Base-by-base conservation (phyloP, 2,888 invertebrate species). In the Acrocyrtus sp. region DNA sequence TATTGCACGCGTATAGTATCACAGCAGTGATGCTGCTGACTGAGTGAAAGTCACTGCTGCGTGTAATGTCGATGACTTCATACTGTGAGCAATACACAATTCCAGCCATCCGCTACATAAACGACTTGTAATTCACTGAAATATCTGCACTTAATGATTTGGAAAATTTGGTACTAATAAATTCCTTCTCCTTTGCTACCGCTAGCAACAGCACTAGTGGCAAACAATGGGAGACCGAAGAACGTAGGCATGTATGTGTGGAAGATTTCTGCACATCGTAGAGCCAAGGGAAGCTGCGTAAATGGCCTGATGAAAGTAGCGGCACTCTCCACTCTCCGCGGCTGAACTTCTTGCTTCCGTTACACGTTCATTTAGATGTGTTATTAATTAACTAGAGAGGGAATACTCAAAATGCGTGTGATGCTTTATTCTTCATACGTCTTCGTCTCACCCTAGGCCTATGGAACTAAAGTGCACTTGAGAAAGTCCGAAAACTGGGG, bases 81-180 rank as follows among this genome's bases (percentile, higher is more conserved):
- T 80, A 78, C 78, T 77, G 77, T 63, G 79, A 81, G 74, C 66
- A 77, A 76, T 74, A 75, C 77, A 76, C 74, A 77, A 79, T 74
- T 77, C 78, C 80, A 79, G 74, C 79, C 80, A 80, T 81, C 79
- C 80, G 80, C 79, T 79, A 79, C 80, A 78, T 80, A 80, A 81
- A 81, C 78, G 81, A 81, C 80, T 79, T 80, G 81, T 81, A 81
- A 81, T 81, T 81, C 81, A 81, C 81, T 80, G 79, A 80, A 81
- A 81, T 81, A 80, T 81, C 81, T 80, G 81, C 78, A 80, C 78
- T 80, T 81, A 81, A 81, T 81, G 81, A 80, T 79, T 81, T 81
- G 81, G 81, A 81, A 81, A 81, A 81, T 81, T 81, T 80, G 81
- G 80, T 80, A 81, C 81, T 81, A 81, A 81, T 81, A 81, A 81